Base-by-base conservation (phyloP, 2,113 vertebrate genomes). In the Himantopus leucocephalus region DNA sequence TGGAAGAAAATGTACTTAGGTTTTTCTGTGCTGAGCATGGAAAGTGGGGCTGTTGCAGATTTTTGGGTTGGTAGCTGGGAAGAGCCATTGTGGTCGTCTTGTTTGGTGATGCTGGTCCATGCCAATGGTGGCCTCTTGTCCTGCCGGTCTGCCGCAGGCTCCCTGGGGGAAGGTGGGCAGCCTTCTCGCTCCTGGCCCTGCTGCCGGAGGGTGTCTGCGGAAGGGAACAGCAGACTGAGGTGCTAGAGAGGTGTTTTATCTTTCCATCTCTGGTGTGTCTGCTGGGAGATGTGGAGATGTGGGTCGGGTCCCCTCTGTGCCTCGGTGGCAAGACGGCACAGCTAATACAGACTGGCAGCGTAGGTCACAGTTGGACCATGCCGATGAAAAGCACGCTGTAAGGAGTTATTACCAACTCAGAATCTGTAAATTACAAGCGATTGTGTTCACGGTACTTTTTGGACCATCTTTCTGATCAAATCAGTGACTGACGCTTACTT, bases 241-340 rank as follows among this genome's bases (percentile, higher is more conserved):
- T 23, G n/a, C 34, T 59, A 1, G 15, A 47, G 37, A 34, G 34
- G 10, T 5, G 14, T 53, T 52, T 72, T 27, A 10, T 21, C 19
- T 35, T 72, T 22, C 48, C 23, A 22, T 22, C 48, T 48, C 48
- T 48, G 48, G 48, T 1, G 0, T 30, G 5, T 58, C 26, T 34
- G 16, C 27, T 23, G 55, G 53, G 48, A 59, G 63, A 4, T 22
- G 30, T n/a, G 59, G 18, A 59, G 63, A 4, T 22, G 30, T n/a
- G 59, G 18, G 26, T 39, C 3, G 0, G 35, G 52, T 76, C 50
- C 32, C 32, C 19, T 37, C n/a, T 15, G 15, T 60, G 59, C 45
- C 9, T 34, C 0, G 0, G 60, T 3, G 8, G n/a, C 30, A 30
- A 14, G 43, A 20, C 1, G 9, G 41, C 32, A 20, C 10, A 7